Percentiles rank a stretch among this genome's conserved stretches.
Conservation (phyloP, 2,888 invertebrate genomes). For the Koerneria pararmatus region DNA sequence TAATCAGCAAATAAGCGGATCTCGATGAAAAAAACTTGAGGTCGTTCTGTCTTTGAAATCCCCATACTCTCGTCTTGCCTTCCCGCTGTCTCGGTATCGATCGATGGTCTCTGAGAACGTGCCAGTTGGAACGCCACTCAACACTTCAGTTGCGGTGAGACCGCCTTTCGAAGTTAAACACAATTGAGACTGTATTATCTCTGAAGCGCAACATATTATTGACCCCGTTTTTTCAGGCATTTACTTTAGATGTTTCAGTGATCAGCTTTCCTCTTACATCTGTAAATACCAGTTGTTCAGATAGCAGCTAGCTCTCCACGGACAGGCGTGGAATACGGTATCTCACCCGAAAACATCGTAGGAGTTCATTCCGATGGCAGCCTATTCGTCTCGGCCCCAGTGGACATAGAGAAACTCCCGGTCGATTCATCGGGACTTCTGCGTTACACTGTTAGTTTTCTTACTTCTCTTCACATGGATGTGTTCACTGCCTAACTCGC, state of each 20-base stretch:
- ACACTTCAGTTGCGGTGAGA: slow-evolving; percentile 13
- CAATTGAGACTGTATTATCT: too few species aligned
- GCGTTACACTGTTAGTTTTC: slow-evolving; percentile 13
- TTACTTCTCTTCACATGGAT: too few species aligned
- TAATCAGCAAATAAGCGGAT: too few species aligned
- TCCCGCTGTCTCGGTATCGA: slow-evolving; percentile 48
- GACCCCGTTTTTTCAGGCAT: too few species aligned
- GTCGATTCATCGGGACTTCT: slow-evolving; percentile 31
- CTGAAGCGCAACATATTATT: too few species aligned
- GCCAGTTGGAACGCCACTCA: slow-evolving; percentile 31
- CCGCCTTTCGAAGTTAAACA: background rate
- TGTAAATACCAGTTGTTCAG: too few species aligned
- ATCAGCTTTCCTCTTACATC: too few species aligned
- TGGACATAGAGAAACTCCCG: slow-evolving; percentile 31
- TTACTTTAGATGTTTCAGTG: too few species aligned
- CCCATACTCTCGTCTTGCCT: slow-evolving; percentile 29
- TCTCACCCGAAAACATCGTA: slow-evolving; percentile 22
- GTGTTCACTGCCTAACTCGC: too few species aligned
- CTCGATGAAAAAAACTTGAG: too few species aligned
- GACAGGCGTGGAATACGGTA: slow-evolving; percentile 18
- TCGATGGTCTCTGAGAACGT: slow-evolving; percentile 45
- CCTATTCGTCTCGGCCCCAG: slow-evolving; percentile 32
- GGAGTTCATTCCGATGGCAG: slow-evolving; percentile 46
- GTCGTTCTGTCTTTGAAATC: slow-evolving; percentile 22
- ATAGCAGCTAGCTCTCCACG: slow-evolving; percentile 10